A percentile compares a stretch with the other conserved stretches of the same genome.
Conservation (phyloP, 2,797 vertebrate species). For the Nannoperca obscura region DNA sequence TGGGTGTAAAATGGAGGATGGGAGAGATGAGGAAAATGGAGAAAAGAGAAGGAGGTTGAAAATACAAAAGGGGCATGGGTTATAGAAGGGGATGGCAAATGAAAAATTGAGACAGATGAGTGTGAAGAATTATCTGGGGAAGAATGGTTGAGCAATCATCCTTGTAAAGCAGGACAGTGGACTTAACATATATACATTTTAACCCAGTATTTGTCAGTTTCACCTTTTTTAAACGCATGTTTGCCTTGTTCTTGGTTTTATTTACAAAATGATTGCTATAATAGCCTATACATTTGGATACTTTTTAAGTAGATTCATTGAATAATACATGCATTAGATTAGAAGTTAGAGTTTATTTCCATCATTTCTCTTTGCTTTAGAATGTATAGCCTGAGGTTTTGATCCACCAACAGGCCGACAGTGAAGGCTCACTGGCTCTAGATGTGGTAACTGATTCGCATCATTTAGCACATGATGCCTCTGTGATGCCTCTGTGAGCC, state of each 20-base stretch:
- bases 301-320: not conserved
- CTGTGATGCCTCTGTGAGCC: constrained; percentile 30
- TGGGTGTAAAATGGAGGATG: constrained; percentile 29
- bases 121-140: not conserved
- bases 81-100: not conserved
- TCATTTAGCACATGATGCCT: constrained; percentile 57
- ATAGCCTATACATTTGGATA: not conserved
- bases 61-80: not conserved
- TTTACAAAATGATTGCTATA: not conserved
- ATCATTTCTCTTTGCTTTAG: not conserved
- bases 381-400: not conserved
- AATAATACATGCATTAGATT: not conserved
- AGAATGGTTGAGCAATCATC: constrained; percentile 21
- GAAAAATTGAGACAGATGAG: constrained; percentile 29
- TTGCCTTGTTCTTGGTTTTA: not conserved
- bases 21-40: constrained; percentile 19
- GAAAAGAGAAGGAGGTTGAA: constrained; percentile 4
- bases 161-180: constrained; percentile 15
- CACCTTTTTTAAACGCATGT: not conserved
- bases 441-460: constrained; percentile 36
- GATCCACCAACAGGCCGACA: not conserved
- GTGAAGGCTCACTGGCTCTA: constrained; percentile 24
- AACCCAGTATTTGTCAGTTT: not conserved
- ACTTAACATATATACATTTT: constrained; percentile 3
- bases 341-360: rapidly evolving